Evolutionary conservation across 2,888 invertebrate genomes (phyloP).

Genomic region (Empis stercorea): DNA sequence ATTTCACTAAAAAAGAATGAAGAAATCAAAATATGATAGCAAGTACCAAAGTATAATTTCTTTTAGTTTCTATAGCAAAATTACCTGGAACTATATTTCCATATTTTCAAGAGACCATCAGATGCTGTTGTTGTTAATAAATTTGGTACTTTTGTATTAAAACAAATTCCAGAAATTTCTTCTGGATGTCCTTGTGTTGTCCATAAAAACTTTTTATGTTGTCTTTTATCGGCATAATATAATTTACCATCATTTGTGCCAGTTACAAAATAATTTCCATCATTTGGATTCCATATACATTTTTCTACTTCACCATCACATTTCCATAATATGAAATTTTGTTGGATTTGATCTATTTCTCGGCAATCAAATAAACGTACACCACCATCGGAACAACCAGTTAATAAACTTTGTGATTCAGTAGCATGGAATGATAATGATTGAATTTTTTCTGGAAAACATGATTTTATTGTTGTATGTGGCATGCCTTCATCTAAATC

Average conservation of each 20-base stretch:
- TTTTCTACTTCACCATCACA: slow-evolving; percentile 70
- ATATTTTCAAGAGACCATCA: slow-evolving; percentile 73
- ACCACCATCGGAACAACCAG: slow-evolving; percentile 71
- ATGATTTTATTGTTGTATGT: slow-evolving; percentile 54
- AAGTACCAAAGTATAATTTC: slow-evolving; percentile 34
- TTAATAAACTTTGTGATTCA: slow-evolving; percentile 68
- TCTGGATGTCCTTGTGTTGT: slow-evolving; percentile 64
- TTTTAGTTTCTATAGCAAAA: neutral
- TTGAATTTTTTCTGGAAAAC: slow-evolving; percentile 74
- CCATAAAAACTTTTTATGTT: slow-evolving; percentile 53
- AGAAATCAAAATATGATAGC: slow-evolving; percentile 18
- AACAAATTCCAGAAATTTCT: slow-evolving; percentile 69
- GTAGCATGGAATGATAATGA: slow-evolving; percentile 69
- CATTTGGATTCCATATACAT: slow-evolving; percentile 68
- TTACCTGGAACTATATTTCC: slow-evolving; percentile 51
- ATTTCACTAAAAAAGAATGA: slow-evolving; percentile 19
- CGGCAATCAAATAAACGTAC: slow-evolving; percentile 76
- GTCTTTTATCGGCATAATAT: slow-evolving; percentile 61
- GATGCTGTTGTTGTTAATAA: slow-evolving; percentile 65
- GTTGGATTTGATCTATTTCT: slow-evolving; percentile 45
- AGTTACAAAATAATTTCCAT: slow-evolving; percentile 61
- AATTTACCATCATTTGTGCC: slow-evolving; percentile 51
- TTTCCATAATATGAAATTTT: slow-evolving; percentile 46
- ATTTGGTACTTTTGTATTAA: slow-evolving; percentile 60
- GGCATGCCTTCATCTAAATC: slow-evolving; percentile 72